Base-by-base conservation (phyloP, 2,113 vertebrate genomes). In the Leptocoma aspasia region DNA sequence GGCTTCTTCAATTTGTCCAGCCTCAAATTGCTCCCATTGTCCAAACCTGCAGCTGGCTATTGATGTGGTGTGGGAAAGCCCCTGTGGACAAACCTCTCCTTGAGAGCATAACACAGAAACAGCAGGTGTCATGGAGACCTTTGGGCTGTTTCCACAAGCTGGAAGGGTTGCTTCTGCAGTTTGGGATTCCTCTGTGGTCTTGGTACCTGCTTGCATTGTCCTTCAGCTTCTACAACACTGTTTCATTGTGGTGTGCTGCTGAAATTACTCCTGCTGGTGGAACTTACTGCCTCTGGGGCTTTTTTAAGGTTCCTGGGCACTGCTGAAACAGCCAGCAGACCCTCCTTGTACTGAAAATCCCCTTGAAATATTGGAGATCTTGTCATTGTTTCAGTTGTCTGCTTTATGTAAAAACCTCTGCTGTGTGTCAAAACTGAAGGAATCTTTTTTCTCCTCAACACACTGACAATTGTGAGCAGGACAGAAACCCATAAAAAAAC, bases 321-420 rank as follows among this genome's bases (percentile, higher is more conserved):
- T 90, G 60, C 90, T 6, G 26, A 69, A 70, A 59, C 66, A 96
- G 76, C 79, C 13, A 16, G 84, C 77, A 63, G 66, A 47, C 52
- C 61, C 56, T 94, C 75, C 85, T 93, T 81, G 53, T 56, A 66
- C 57, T 88, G 80, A 94, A 95, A 94, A 78, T 79, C 45, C 91
- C 79, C 75, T 75, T 95, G 87, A 94, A 75, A 77, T 64, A 73
- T 37, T 54, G 68, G 71, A 91, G 30, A 22, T 56, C 69, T 39
- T 50, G 14, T 6, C 20, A 56, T 54, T 50, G 30, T 45, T 94
- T 86, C 50, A 61, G 42, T 77, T 86, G 41, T 85, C 33, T 82
- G 44, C 28, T 94, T 82, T 65, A 16, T 35, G 80, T 70, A 59
- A 50, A 90, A 90, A 59, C 33, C 15, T 64, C 22, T 71, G 18